A percentile compares a stretch with the other conserved stretches of the same genome.
Evolutionary conservation across 1,140 invertebrate species (phyloP).

Genomic region (Homarus americanus): DNA sequence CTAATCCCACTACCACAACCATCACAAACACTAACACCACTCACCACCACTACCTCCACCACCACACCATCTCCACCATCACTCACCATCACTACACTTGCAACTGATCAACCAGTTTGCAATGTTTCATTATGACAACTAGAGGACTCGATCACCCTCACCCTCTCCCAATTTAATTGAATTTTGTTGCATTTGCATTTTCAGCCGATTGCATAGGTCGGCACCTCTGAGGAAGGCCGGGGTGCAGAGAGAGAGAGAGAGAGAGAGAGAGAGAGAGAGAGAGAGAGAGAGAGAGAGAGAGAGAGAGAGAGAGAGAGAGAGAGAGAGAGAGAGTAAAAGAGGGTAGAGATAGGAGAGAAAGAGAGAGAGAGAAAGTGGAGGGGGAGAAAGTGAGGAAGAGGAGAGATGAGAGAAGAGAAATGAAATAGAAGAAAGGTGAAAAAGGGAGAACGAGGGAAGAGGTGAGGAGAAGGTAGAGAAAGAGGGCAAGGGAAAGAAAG

Average conservation of each 20-base stretch:
- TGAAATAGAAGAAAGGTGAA: background rate
- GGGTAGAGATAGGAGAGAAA: background rate
- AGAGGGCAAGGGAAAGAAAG: no score
- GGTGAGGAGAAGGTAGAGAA: background rate
- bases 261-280: background rate
- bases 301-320: background rate
- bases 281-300: background rate
- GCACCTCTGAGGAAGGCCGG: background rate
- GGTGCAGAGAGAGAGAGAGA: background rate
- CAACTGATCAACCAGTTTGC: background rate
- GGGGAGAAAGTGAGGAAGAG: background rate
- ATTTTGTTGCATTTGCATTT: conserved; percentile 54
- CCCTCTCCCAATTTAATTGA: conserved; percentile 49
- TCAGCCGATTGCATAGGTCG: conserved; percentile 41
- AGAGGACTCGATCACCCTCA: background rate
- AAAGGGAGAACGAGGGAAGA: background rate
- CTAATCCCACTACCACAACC: background rate
- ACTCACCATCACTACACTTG: background rate
- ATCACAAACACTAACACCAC: no score
- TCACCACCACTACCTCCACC: no score
- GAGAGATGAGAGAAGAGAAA: background rate
- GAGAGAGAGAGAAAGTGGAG: background rate
- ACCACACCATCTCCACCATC: no score
- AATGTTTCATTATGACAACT: background rate
- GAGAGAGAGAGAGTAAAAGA: background rate